Base-by-base conservation (phyloP, 2,888 invertebrate species). In the Idaea biselata region DNA sequence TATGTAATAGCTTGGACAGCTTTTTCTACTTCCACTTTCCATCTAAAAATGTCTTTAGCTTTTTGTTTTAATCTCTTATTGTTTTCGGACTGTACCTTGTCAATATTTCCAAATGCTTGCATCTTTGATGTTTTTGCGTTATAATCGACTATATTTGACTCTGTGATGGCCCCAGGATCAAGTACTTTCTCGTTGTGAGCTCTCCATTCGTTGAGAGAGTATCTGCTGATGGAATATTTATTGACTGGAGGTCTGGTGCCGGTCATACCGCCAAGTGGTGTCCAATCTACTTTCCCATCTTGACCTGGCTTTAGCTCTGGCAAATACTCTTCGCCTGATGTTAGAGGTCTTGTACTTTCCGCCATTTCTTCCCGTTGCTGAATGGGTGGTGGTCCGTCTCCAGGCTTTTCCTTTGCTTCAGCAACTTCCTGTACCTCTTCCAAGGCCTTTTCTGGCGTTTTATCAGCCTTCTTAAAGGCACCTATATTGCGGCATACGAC, bases 171-270 rank as follows among this genome's bases (percentile, higher is more conserved):
- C 64, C 89, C 87, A 66, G 84, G 85, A 62, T 93, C 89, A 4
- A 95, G 81, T 0, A 93, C 82, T 44, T 93, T 85, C 14, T 93
- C 87, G 72, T 95, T 95, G 66, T 94, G 93, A 55, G 91, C 82
- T 32, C 95, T 91, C 97, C 97, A 97, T 85, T 97, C 96, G 8
- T 93, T 94, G 0, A 95, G 93, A 62, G 96, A 96, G 78, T 94
- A 96, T 73, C 95, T 91, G 14, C 96, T 95, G 58, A 96, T 90
- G 0, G 96, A 95, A 78, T 96, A 96, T 74, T 95, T 95, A 84
- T 96, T 96, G 11, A 96, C 96, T 0, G 94, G 93, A 0, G 96
- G 96, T 68, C 96, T 91, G 0, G 96, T 95, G 3, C 96, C 96
- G 0, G 96, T 96, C 76, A 96, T 89, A 0, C 93, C 94, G 0